Evolutionary conservation across 2,888 invertebrate genomes (phyloP), one percentile per base, ranked within the genome.

Genomic region (Caenorhabditis sp.): DNA sequence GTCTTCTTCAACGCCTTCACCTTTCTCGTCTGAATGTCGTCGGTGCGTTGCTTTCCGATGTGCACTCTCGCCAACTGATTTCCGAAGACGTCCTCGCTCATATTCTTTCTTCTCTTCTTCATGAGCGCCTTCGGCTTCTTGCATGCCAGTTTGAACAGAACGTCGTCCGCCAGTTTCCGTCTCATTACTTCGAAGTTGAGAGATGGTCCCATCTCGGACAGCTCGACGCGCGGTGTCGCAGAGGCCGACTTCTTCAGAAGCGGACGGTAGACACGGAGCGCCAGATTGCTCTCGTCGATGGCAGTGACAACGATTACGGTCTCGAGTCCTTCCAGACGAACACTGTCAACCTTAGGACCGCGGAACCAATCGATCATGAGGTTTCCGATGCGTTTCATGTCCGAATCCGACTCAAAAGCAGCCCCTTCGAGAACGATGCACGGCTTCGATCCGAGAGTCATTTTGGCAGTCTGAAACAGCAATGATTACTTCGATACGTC

Each of bases 151-250:
- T 90, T 91, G 85, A 89, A 91, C 48, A 97, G 91, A 90, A 95
- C 95, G 81, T 94, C 94, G 0, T 95, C 94, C 0, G 96, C 96
- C 61, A 98, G 91, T 90, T 94, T 94, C 0, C 93, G 94, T 82
- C 99, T 92, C 80, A 96, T 92, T 35, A 79, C 71, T 68, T 92
- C 92, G 82, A 99, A 93, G 90, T 97, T 95, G 81, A 95, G 92
- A 22, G 94, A 93, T 20, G 99, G 99, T 22, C 99, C 96, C 88
- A 96, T 95, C 91, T 95, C 95, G 89, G 93, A 93, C 55, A 99
- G 91, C 91, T 98, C 97, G 80, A 96, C 93, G 81, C 95, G 92
- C 0, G 98, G 98, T 56, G 93, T 94, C 86, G 93, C 92, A 79
- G 93, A 92, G 0, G 95, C 96, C 80, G 96, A 96, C 90, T 97